Base-by-base conservation (phyloP, 2,113 vertebrate genomes). In the Sminthopsis crassicaudata region DNA sequence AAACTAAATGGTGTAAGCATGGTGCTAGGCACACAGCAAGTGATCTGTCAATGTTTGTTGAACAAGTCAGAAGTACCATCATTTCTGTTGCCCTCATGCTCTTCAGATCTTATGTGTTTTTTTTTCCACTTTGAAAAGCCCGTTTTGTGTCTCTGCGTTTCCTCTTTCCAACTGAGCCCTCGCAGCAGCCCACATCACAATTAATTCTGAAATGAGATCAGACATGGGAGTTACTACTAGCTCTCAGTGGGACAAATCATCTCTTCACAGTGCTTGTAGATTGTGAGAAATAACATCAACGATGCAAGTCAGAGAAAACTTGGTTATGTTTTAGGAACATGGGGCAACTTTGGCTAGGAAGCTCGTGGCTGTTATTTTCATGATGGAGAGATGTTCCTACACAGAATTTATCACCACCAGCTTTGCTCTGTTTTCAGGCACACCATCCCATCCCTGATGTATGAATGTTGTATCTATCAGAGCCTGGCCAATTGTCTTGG, bases 171-270 rank as follows among this genome's bases (percentile, higher is more conserved):
- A 55, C 51, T 11, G 76, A 94, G 95, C 51, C n/a, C 93, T 95
- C 84, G 92, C 93, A 96, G 93, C 22, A 93, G 93, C 51, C 88
- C 91, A 16, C 46, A 91, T 89, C 95, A 67, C 84, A 95, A 97
- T 96, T 97, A 97, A 96, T 98, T 97, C 46, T 97, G 90, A 97
- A 98, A 97, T 91, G 91, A 97, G 55, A 96, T 46, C 57, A 95
- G 91, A 95, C 93, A 95, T 46, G 91, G 53, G 95, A 96, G 97
- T 94, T 96, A 89, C 55, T 76, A 19, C 96, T 93, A 46, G 2
- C 76, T 97, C 90, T 96, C 95, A 51, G 91, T 46, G 50, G 95
- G 57, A 96, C 52, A 89, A 67, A 95, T 96, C 96, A 88, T 94
- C 91, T 89, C 60, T 92, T 94, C 16, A 30, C 5, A 93, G 93